These are phyloP conservation scores for Dasyprocta punctata DNA, from an alignment of 2,113 vertebrate species.

Conservation along the genomic window DNA sequence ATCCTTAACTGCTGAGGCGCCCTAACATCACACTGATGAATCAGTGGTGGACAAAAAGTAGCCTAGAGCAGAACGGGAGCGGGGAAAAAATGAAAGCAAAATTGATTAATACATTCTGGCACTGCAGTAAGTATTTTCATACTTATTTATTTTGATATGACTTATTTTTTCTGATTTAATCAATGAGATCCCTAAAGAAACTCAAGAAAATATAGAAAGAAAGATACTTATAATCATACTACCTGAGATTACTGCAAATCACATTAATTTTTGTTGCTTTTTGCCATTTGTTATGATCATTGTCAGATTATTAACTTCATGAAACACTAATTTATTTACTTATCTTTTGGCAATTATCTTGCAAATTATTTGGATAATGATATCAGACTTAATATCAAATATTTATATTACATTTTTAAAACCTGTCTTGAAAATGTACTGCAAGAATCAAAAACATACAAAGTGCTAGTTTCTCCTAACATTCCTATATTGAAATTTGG, in stretches of 20 bases:
- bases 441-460: neutral
- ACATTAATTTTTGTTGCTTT: neutral
- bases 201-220: neutral
- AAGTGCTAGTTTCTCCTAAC: neutral
- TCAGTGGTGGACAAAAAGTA: neutral
- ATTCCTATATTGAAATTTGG: neutral
- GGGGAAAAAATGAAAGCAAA: neutral
- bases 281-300: neutral
- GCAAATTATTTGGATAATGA: neutral
- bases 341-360: neutral
- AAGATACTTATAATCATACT: neutral
- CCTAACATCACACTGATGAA: neutral
- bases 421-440: neutral
- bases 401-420: neutral
- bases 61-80: neutral
- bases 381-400: neutral
- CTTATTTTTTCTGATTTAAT: neutral
- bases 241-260: neutral
- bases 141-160: neutral
- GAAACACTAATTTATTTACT: neutral
- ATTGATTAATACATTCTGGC: neutral
- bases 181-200: neutral
- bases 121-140: neutral
- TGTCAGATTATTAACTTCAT: neutral
- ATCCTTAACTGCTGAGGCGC: neutral